A percentile compares a stretch with the other conserved stretches of the same genome.
phyloP scores from a whole-genome alignment of 1,140 invertebrate species.

The Drosophila fuyamai region DNA sequence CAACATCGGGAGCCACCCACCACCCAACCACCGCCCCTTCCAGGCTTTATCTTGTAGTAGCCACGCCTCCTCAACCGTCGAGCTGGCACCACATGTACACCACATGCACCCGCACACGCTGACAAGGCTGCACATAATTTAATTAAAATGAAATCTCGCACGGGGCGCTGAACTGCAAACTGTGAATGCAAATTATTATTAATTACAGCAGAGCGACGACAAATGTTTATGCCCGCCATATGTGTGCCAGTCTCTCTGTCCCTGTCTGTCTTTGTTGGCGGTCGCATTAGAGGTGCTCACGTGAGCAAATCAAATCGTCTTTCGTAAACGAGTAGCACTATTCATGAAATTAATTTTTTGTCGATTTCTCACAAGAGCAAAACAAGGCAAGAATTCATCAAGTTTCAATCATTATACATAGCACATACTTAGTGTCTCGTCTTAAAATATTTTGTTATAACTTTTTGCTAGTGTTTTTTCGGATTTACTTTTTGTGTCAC shows the following conservation, averaged over 20 bases:
- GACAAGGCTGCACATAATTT: slow-evolving; percentile 47
- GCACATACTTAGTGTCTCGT: too few species aligned
- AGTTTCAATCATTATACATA: too few species aligned
- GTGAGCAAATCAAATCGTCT: not conserved
- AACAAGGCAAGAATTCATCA: too few species aligned
- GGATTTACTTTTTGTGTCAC: not conserved
- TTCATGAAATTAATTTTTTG: too few species aligned
- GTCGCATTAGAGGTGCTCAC: not conserved
- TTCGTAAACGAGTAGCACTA: not conserved
- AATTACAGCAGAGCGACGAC: slow-evolving; percentile 49
- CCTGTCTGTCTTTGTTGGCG: not conserved
- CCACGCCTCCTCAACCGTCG: slow-evolving; percentile 35
- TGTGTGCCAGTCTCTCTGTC: slow-evolving; percentile 32
- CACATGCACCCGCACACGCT: slow-evolving; percentile 5
- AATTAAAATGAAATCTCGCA: slow-evolving; percentile 51
- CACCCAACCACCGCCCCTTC: not conserved
- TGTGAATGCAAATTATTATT: slow-evolving; percentile 57
- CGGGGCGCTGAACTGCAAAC: slow-evolving; percentile 48
- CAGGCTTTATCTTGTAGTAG: slow-evolving; percentile 49
- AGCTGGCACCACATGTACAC: slow-evolving; percentile 14
- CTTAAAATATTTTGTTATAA: too few species aligned
- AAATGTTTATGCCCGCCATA: slow-evolving; percentile 47
- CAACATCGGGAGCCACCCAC: slow-evolving; percentile 2
- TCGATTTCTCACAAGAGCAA: too few species aligned
- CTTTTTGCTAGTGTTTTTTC: not conserved